phyloP scores from a whole-genome alignment of 2,797 vertebrate genomes.

The Coregonus ussuriensis region DNA sequence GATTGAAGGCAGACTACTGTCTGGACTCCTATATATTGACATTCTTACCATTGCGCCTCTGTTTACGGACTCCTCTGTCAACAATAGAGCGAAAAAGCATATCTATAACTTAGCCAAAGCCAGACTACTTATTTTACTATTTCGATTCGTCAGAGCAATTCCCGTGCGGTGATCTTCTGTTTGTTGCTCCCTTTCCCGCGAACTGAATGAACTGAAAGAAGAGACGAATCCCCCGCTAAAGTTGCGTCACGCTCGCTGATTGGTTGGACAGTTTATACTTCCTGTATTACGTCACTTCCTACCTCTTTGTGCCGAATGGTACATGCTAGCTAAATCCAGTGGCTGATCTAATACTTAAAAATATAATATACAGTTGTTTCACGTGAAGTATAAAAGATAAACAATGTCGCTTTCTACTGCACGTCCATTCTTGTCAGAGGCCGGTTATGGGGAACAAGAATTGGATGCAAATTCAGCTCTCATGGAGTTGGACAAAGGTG shows the following conservation, averaged over 20 bases:
- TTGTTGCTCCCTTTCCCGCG: constrained; percentile 65
- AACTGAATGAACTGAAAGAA: constrained; percentile 42
- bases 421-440: constrained; percentile 90
- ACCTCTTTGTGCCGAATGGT: neutral
- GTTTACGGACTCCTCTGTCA: constrained; percentile 68
- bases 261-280: constrained; percentile 52
- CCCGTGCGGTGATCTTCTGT: neutral
- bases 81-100: constrained; percentile 88
- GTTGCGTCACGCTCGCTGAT: constrained; percentile 56
- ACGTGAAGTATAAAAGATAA: neutral
- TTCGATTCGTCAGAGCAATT: neutral
- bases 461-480: constrained; percentile 96
- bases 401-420: constrained; percentile 83
- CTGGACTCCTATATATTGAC: neutral
- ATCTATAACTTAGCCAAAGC: constrained; percentile 1
- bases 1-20: neutral
- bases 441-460: constrained; percentile 95
- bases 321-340: neutral
- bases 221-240: constrained; percentile 82
- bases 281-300: constrained; percentile 34
- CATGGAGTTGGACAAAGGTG: constrained; percentile 98
- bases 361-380: neutral
- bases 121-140: constrained; percentile 3
- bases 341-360: neutral
- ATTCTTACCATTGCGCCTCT: constrained; percentile 70